A percentile compares a stretch with the other conserved stretches of the same genome.
phyloP scores from a whole-genome alignment of 2,797 vertebrate species.

The Eulemur albifrons region DNA sequence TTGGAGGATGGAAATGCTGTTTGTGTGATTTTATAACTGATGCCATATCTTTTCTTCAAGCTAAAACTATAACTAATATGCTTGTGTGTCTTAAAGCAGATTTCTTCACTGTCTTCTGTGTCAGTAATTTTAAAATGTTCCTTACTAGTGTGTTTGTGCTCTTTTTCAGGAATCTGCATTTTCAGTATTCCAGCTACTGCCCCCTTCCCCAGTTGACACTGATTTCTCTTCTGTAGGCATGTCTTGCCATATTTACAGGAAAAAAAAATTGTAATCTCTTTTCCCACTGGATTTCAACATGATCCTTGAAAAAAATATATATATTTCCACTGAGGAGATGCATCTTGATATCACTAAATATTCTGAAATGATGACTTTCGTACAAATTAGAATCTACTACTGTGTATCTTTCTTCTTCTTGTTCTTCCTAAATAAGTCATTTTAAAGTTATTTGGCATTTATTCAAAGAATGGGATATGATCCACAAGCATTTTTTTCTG shows the following conservation, averaged over 20 bases:
- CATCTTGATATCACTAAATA: background rate
- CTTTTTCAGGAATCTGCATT: slow-evolving; percentile 87
- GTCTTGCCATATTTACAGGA: slow-evolving; percentile 3
- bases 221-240: slow-evolving; percentile 85
- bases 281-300: background rate
- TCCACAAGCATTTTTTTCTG: background rate
- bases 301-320: background rate
- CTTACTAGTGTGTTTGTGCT: slow-evolving; percentile 81
- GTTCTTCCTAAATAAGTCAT: background rate
- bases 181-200: slow-evolving; percentile 84
- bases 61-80: slow-evolving; percentile 62
- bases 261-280: background rate
- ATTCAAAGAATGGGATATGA: background rate
- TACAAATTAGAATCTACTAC: background rate
- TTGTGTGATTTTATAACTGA: slow-evolving; percentile 67
- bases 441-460: background rate
- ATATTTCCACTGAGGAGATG: background rate
- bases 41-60: slow-evolving; percentile 57
- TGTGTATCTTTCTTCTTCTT: background rate
- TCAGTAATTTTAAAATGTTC: slow-evolving; percentile 52
- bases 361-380: background rate
- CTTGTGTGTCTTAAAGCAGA: slow-evolving; percentile 61
- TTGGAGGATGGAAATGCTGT: slow-evolving; percentile 39
- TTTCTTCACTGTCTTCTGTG: slow-evolving; percentile 61
- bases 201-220: slow-evolving; percentile 84